Evolutionary conservation across 53 echinoderm and acorn worm species (phyloP), one percentile per base, ranked within the genome.

Genomic region (Luidia sarsii): DNA sequence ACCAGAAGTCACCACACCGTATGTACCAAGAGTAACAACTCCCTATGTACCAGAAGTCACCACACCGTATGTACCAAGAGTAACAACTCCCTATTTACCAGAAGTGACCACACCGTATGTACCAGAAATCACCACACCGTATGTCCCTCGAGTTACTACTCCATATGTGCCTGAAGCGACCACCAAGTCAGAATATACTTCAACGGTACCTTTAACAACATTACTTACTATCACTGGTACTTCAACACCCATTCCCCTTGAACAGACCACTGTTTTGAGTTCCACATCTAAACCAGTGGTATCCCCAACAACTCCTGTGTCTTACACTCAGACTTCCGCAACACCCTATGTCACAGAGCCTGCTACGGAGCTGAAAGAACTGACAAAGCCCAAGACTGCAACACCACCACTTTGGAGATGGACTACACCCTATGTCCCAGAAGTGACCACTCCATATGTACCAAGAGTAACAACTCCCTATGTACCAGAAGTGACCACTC

Each of bases 271-370:
- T 20, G 52, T 29, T 65, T 2, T 23, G 21, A 30, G 23, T 3
- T 57, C 4, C 41, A 66, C 8, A 15, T 0, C 24, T 0, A 5
- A 66, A 66, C 19, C 39, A 2, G 32, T 11, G 21, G 7, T 43
- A 3, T 39, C 39, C 41, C 66, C 39, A 2, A 41, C 31, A 59
- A 2, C 11, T 23, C 64, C 66, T 25, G 7, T 6, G 4, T 24
- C 57, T 23, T 24, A 57, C 28, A 7, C 39, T 51, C 71, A 9
- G 45, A 48, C 71, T 2, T 52, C 72, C 0, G 63, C 82, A 21
- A 72, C 82, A 54, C 72, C 65, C 32, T 54, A 54, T 28, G 34
- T 67, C 0, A 82, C 74, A 18, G 55, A 27, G 4, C 46, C 33
- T 18, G 55, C 31, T 18, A 67, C 21, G 73, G 82, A 27, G 45